Evolutionary conservation across 2,113 vertebrate species (phyloP).

Genomic region (Phyllostomus hastatus): DNA sequence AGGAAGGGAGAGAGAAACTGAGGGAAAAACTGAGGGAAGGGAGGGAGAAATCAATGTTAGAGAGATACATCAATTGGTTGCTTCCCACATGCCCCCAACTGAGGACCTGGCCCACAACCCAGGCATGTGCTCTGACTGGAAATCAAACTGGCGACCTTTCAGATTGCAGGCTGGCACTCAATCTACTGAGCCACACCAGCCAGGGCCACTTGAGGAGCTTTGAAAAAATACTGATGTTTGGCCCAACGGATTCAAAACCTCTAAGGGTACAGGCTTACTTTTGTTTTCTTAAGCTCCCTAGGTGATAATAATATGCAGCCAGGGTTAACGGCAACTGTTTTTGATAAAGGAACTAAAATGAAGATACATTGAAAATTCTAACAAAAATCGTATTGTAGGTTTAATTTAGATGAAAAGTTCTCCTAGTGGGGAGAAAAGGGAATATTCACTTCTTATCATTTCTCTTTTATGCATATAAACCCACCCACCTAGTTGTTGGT

Average conservation of each 20-base stretch:
- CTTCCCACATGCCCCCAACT: too few species aligned
- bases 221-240: not conserved
- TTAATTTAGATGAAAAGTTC: conserved; percentile 34
- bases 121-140: too few species aligned
- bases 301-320: not conserved
- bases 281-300: not conserved
- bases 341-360: not conserved
- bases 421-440: not conserved
- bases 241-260: not conserved
- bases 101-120: too few species aligned
- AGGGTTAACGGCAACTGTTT: conserved; percentile 10
- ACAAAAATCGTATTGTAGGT: not conserved
- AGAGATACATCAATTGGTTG: too few species aligned
- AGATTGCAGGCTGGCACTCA: too few species aligned
- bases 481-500: not conserved
- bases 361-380: not conserved
- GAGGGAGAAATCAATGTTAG: too few species aligned
- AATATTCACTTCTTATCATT: not conserved
- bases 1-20: too few species aligned
- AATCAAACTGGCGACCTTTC: too few species aligned
- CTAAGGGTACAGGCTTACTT: not conserved
- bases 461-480: not conserved
- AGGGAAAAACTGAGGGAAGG: too few species aligned
- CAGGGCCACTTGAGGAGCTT: not conserved
- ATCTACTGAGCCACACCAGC: too few species aligned